A percentile compares a stretch with the other conserved stretches of the same genome.
Evolutionary conservation across 2,797 vertebrate species (phyloP).

Genomic region (Xenops minutus): DNA sequence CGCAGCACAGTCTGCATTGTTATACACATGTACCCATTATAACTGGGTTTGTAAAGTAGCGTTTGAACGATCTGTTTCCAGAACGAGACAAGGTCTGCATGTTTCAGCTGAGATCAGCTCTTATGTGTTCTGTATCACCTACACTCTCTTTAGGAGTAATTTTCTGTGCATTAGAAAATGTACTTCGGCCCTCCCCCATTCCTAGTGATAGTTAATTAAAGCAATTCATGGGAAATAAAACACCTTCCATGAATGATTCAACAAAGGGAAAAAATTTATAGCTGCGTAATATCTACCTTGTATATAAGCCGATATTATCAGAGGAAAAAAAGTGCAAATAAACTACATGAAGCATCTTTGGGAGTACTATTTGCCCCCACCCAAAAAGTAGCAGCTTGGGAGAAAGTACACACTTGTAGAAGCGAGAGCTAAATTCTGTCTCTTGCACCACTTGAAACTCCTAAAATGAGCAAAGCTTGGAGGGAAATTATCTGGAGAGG

Average conservation of each 20-base stretch:
- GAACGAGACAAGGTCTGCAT: not conserved
- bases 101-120: slow-evolving; percentile 18
- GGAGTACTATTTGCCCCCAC: not conserved
- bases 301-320: not conserved
- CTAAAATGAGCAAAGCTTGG: not conserved
- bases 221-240: not conserved
- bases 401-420: not conserved
- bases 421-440: not conserved
- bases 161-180: not conserved
- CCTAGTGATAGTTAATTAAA: not conserved
- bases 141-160: not conserved
- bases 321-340: not conserved
- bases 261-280: not conserved
- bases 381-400: not conserved
- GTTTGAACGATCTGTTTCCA: not conserved
- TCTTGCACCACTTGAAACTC: not conserved
- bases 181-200: not conserved
- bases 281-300: not conserved
- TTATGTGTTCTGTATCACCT: not conserved
- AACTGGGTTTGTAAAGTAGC: not conserved
- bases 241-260: not conserved
- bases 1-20: not conserved
- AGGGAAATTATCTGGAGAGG: not conserved
- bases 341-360: not conserved
- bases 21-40: not conserved